phyloP scores from a whole-genome alignment of 2,888 invertebrate genomes.

The Tinea pellionella region DNA sequence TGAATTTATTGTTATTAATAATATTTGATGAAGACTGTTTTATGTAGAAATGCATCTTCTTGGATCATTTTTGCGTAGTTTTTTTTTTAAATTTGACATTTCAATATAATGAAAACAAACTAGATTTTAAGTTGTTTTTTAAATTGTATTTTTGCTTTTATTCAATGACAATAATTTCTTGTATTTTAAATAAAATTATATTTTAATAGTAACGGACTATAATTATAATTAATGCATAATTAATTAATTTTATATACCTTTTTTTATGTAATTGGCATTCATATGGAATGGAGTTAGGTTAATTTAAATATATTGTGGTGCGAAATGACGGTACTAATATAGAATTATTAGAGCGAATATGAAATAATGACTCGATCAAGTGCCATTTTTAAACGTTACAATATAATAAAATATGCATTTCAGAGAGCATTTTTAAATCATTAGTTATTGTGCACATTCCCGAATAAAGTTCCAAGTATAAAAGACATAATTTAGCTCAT shows the following conservation, averaged over 20 bases:
- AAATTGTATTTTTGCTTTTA: slow-evolving; percentile 13
- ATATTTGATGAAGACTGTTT: slow-evolving; percentile 26
- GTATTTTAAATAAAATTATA: slow-evolving; percentile 15
- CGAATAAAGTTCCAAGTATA: neutral
- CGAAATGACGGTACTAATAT: slow-evolving; percentile 4
- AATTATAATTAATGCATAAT: neutral
- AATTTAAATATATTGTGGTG: slow-evolving; percentile 1
- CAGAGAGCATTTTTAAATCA: neutral
- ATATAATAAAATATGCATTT: neutral
- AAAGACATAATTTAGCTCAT: neutral
- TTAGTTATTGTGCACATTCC: neutral
- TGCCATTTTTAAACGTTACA: slow-evolving; percentile 7
- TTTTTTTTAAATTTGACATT: slow-evolving; percentile 7
- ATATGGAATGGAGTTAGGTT: neutral
- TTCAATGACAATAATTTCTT: slow-evolving; percentile 12
- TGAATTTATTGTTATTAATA: slow-evolving; percentile 21
- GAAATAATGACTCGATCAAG: neutral
- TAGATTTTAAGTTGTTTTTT: slow-evolving; percentile 14
- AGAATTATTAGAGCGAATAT: neutral
- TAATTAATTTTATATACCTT: neutral
- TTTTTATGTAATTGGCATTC: neutral
- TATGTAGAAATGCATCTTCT: slow-evolving; percentile 16
- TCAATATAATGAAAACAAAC: slow-evolving; percentile 19
- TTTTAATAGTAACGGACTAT: neutral
- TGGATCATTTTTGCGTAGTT: slow-evolving; percentile 13